phyloP scores from a whole-genome alignment of 2,797 vertebrate species.

The Pyrrhura leucotis region DNA sequence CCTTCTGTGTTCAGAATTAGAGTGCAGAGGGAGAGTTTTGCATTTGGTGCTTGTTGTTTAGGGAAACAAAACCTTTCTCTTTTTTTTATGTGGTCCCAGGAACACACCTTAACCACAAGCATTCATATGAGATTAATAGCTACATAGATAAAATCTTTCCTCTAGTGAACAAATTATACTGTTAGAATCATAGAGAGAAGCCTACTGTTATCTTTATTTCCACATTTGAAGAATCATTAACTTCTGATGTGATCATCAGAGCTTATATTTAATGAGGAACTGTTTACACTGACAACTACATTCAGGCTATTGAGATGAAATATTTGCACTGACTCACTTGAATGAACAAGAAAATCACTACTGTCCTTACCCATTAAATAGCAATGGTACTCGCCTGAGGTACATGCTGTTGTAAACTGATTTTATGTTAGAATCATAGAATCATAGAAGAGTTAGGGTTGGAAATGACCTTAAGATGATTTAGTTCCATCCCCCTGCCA shows the following conservation, averaged over 20 bases:
- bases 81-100: neutral
- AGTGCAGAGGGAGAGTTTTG: neutral
- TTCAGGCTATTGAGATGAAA: neutral
- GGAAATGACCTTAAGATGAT: no score
- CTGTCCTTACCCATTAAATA: neutral
- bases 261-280: constrained; percentile 3
- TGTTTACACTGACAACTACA: neutral
- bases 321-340: neutral
- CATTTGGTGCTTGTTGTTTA: neutral
- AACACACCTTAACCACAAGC: neutral
- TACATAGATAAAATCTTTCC: neutral
- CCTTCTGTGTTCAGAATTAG: neutral
- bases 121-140: neutral
- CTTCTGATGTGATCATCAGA: neutral
- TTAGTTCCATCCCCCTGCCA: no score
- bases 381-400: neutral
- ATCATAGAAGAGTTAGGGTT: no score
- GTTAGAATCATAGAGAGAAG: neutral
- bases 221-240: constrained; percentile 38
- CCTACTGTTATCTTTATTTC: constrained; percentile 10
- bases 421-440: neutral
- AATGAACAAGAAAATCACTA: neutral
- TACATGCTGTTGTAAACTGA: neutral
- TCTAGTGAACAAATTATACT: neutral
- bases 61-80: neutral